Conservation (phyloP, 2,113 vertebrate genomes). For the Mus pahari region DNA sequence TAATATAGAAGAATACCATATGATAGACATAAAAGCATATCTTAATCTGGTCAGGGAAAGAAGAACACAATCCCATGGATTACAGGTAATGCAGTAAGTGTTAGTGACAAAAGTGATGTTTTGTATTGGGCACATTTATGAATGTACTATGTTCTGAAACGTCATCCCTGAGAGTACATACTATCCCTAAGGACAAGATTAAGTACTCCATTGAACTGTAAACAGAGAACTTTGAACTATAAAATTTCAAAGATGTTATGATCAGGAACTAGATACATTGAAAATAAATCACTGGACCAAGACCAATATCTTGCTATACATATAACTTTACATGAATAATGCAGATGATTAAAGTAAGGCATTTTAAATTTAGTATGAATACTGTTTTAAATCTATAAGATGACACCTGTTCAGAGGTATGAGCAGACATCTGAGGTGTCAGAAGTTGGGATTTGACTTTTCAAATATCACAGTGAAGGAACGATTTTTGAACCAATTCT, state of each 20-base stretch:
- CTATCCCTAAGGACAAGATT: constrained; percentile 15
- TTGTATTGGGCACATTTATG: constrained; percentile 41
- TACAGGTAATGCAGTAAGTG: constrained; percentile 53
- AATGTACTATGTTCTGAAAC: constrained; percentile 46
- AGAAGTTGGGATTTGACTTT: constrained; percentile 9
- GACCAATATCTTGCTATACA: constrained; percentile 30
- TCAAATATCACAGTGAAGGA: not conserved
- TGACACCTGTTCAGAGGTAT: not conserved
- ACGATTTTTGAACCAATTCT: constrained; percentile 18
- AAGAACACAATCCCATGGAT: constrained; percentile 6
- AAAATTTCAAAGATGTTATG: constrained; percentile 37
- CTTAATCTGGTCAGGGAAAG: constrained; percentile 31
- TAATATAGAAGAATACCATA: constrained; percentile 26
- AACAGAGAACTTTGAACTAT: constrained; percentile 53
- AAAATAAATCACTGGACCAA: constrained; percentile 33
- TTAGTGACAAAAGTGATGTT: constrained; percentile 56
- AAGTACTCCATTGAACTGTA: constrained; percentile 28
- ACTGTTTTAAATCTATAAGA: constrained; percentile 5
- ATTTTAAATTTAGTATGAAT: constrained; percentile 22
- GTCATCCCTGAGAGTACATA: constrained; percentile 30
- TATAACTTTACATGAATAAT: not conserved
- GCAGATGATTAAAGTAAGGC: not conserved
- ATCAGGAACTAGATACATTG: constrained; percentile 20
- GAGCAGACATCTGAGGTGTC: not conserved
- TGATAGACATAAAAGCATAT: constrained; percentile 37